Percentiles rank a stretch among this genome's conserved stretches.
Evolutionary conservation across 2,113 vertebrate genomes (phyloP).

Genomic region (Catharus bicknelli): DNA sequence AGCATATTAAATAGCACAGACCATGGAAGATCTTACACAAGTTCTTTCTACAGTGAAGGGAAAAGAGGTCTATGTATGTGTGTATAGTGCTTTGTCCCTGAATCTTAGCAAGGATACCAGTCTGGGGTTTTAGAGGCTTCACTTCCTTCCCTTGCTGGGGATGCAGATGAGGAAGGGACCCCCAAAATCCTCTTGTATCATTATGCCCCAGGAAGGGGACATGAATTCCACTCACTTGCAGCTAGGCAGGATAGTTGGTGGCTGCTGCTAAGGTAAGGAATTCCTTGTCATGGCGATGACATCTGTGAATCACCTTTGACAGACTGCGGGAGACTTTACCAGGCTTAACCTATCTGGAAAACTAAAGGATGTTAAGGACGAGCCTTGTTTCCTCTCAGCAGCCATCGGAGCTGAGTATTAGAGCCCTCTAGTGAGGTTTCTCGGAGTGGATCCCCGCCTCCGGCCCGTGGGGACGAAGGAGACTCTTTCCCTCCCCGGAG

Average conservation of each 20-base stretch:
- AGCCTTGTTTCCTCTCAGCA: neutral
- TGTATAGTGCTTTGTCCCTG: neutral
- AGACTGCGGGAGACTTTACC: neutral
- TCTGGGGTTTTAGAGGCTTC: neutral
- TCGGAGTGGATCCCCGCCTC: neutral
- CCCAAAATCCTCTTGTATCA: neutral
- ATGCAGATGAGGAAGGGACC: neutral
- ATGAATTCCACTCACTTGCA: neutral
- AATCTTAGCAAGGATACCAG: neutral
- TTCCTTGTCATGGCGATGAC: neutral
- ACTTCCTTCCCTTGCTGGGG: neutral
- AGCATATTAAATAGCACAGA: neutral
- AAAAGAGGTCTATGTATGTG: fast-evolving
- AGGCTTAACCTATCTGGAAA: neutral
- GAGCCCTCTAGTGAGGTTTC: conserved; percentile 56
- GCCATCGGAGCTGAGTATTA: neutral
- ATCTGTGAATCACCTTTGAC: neutral
- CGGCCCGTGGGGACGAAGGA: neutral
- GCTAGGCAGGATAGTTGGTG: neutral
- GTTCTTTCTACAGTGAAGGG: neutral
- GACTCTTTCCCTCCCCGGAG: neutral
- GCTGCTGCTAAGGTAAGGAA: neutral
- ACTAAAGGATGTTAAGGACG: neutral
- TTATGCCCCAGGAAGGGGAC: neutral
- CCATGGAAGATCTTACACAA: neutral